Conservation (phyloP, 2,888 invertebrate genomes). For the Amblyjoppa proteus region DNA sequence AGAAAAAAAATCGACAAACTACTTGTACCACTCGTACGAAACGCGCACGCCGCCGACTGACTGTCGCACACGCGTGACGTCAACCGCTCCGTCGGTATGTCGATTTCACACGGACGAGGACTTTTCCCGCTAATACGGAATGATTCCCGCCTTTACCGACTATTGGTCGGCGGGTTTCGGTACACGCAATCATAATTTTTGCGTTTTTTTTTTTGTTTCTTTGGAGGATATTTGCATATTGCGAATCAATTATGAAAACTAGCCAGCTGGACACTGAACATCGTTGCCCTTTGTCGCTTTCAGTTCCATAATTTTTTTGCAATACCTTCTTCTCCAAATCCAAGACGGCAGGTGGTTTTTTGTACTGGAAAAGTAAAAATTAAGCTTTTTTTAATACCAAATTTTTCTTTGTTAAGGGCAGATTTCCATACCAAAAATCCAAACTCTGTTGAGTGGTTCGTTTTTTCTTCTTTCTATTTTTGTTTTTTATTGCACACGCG, state of each 20-base stretch:
- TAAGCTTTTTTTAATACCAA: background rate
- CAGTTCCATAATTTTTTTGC: slow-evolving; percentile 77
- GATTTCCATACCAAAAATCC: background rate
- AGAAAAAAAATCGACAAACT: slow-evolving; percentile 68
- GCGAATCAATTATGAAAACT: slow-evolving; percentile 57
- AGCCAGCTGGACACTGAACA: slow-evolving; percentile 82
- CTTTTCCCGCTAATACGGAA: background rate
- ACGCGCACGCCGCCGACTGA: slow-evolving; percentile 62
- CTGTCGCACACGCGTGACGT: slow-evolving; percentile 30
- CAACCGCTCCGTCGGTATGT: slow-evolving; percentile 72
- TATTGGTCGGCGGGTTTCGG: background rate
- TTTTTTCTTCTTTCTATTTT: background rate
- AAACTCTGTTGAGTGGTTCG: no score
- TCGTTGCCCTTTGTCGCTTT: slow-evolving; percentile 79
- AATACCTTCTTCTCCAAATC: slow-evolving; percentile 89
- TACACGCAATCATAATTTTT: background rate
- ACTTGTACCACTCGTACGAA: slow-evolving; percentile 68
- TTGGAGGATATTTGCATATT: slow-evolving; percentile 1
- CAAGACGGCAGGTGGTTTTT: slow-evolving; percentile 90
- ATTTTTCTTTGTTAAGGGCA: no score
- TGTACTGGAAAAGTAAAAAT: slow-evolving; percentile 87
- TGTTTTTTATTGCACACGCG: background rate
- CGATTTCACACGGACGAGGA: background rate
- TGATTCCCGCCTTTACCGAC: slow-evolving; percentile 3
- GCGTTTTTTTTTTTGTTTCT: slow-evolving; percentile 13